Evolutionary conservation across 2,797 vertebrate genomes (phyloP), one percentile per base, ranked within the genome.

Genomic region (Peromyscus melanophrys): DNA sequence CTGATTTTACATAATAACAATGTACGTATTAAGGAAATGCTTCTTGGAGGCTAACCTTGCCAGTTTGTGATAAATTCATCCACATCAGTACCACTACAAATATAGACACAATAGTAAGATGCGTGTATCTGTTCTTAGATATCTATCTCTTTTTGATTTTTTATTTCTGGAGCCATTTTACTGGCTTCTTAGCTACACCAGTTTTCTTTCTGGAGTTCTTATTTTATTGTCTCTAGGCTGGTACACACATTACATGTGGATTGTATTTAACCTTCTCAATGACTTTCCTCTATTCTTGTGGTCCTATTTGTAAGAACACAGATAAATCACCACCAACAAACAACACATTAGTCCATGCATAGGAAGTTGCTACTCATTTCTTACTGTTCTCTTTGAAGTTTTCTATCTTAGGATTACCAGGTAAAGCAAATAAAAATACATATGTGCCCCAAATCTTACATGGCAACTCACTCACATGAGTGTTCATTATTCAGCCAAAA

Each of bases 401-500:
- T 75, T 82, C 75, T 37, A 57, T 90, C 73, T 96, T 92, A 59
- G 27, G 4, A 19, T 83, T 93, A 4, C 13, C 6, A 92, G n/a
- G 55, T 89, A 84, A 87, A 87, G 34, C 34, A 81, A 94, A 92
- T 75, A 89, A 90, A 93, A 63, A 71, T 69, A 52, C 21, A 91
- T 5, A 31, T 29, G 65, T 69, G 8, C 71, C 10, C 40, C n/a
- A 94, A 86, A 94, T 90, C 57, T 71, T 85, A 3, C 7, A 92
- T 12, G 12, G 40, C 34, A 46, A 81, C 57, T 88, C 16, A 80
- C 1, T 89, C 27, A 73, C 75, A 52, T 16, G 55, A 80, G 71
- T 88, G 49, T n/a, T 59, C 75, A 83, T 95, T 76, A 40, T 81
- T 89, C 17, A 84, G 29, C 5, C 94, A 21, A 91, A 96, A 90